These are phyloP conservation scores for Leptopterna dolabrata DNA, from an alignment of 2,888 invertebrate species.

Conservation along the genomic window DNA sequence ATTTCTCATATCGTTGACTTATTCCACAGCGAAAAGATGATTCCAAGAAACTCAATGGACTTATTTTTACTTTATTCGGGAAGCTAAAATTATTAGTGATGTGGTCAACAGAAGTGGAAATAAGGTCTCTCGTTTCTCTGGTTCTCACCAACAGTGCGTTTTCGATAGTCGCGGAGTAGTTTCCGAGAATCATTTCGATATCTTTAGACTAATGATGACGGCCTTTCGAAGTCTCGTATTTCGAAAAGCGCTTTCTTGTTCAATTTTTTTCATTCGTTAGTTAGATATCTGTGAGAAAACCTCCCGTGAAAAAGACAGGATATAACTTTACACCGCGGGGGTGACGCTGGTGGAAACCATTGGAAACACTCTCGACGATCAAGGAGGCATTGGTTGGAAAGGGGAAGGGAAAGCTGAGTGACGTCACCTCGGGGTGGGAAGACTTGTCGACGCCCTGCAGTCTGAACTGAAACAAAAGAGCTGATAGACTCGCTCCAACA, in stretches of 20 bases:
- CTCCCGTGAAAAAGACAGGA: not conserved
- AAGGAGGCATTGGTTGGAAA: not conserved
- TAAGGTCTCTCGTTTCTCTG: not conserved
- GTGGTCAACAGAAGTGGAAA: not conserved
- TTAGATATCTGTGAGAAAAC: not conserved
- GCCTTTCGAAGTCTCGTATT: not conserved
- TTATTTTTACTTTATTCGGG: not conserved
- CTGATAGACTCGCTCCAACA: not conserved
- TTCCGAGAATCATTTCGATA: not conserved
- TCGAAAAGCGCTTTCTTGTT: not conserved
- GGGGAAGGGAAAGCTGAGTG: not conserved
- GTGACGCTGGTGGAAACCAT: not conserved
- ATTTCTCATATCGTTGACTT: too few species aligned
- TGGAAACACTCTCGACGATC: not conserved
- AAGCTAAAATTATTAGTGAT: not conserved
- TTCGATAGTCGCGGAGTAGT: not conserved
- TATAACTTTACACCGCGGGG: not conserved
- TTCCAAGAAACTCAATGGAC: too few species aligned
- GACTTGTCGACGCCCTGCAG: not conserved
- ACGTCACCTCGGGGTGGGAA: not conserved
- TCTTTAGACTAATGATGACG: not conserved
- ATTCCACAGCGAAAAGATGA: too few species aligned
- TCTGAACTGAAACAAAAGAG: slow-evolving; percentile 7
- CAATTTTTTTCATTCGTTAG: not conserved
- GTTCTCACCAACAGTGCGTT: not conserved